Evolutionary conservation across 2,888 invertebrate genomes (phyloP).

Genomic region (Plebejus melissa): DNA sequence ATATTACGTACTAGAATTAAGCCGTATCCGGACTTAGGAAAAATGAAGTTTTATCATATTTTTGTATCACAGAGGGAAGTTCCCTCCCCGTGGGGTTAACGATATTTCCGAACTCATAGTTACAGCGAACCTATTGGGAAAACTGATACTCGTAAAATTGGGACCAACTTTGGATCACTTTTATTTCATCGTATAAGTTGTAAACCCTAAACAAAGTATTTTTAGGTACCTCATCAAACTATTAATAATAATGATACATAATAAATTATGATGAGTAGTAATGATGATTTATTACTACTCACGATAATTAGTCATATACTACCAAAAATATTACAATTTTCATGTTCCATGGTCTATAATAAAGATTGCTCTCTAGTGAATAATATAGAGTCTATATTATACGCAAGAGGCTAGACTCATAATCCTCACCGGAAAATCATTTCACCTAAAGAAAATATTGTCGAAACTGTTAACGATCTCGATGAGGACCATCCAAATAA

Average conservation of each 20-base stretch:
- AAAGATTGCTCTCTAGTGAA: no score
- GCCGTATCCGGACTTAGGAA: not conserved
- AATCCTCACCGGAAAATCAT: not conserved
- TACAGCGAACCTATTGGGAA: not conserved
- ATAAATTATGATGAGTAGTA: no score
- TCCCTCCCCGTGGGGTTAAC: not conserved
- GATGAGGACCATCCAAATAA: not conserved
- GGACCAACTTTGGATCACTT: not conserved
- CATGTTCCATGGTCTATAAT: no score
- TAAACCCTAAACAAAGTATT: not conserved
- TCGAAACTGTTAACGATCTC: not conserved
- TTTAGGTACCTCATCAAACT: not conserved
- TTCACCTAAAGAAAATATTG: not conserved
- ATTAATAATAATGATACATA: no score
- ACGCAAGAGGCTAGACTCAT: not conserved
- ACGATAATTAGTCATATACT: no score
- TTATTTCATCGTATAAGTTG: not conserved
- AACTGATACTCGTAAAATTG: not conserved
- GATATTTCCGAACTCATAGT: not conserved
- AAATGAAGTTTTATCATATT: constrained; percentile 14
- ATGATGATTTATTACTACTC: no score
- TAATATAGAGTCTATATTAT: not conserved
- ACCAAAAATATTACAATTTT: no score
- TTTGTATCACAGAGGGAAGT: not conserved
- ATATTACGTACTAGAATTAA: not conserved